Evolutionary conservation across 1,140 invertebrate species (phyloP).

Genomic region (Brachionus asplanchnoidis): DNA sequence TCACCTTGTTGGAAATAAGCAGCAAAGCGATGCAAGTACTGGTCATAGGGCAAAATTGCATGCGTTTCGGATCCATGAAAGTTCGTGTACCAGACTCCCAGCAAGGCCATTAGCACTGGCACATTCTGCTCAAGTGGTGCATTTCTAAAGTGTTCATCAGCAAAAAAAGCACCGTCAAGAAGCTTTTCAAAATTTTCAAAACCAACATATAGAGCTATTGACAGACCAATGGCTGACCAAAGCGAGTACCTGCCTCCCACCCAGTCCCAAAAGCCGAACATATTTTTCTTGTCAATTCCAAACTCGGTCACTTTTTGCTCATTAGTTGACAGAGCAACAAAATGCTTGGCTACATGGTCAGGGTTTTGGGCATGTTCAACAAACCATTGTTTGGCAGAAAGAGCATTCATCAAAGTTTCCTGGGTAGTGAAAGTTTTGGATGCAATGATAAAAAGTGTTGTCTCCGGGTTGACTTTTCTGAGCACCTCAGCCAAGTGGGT

Average conservation of each 20-base stretch:
- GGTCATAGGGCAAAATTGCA: constrained; percentile 90
- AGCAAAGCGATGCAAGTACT: constrained; percentile 92
- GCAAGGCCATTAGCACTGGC: constrained; percentile 84
- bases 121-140: constrained; percentile 90
- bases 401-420: constrained; percentile 98
- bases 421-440: constrained; percentile 99
- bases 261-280: constrained; percentile 99
- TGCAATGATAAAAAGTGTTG: constrained; percentile 92
- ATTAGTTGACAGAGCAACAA: constrained; percentile 96
- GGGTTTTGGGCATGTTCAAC: constrained; percentile 77
- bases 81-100: constrained; percentile 94
- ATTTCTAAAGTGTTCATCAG: constrained; percentile 87
- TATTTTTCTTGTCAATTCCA: constrained; percentile 91
- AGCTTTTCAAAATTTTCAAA: constrained; percentile 92
- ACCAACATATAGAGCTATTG: constrained; percentile 85
- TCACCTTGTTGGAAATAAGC: constrained; percentile 99
- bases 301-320: constrained; percentile 80
- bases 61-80: constrained; percentile 92
- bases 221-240: constrained; percentile 96
- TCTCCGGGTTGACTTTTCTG: constrained; percentile 83
- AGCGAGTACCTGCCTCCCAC: constrained; percentile 94
- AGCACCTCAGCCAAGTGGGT: constrained; percentile 91
- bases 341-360: constrained; percentile 83
- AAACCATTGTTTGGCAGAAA: constrained; percentile 92
- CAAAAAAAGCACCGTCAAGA: constrained; percentile 79